Evolutionary conservation across 2,797 vertebrate species (phyloP).

Genomic region (Orientallactaga sibirica): DNA sequence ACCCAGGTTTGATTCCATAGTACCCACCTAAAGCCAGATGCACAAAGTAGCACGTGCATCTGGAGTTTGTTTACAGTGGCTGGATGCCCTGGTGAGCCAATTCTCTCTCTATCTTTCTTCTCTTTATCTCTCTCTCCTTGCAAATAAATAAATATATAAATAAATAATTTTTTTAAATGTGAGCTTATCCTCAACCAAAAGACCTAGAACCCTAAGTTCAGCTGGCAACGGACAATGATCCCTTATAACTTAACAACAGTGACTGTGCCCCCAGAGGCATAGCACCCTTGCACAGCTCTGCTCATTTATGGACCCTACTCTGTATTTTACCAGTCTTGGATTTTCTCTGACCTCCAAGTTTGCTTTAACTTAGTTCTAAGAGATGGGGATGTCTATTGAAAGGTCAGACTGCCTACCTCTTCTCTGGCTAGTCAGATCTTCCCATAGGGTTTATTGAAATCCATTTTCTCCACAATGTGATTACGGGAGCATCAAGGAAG

Average conservation of each 20-base stretch:
- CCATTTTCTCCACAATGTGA: not conserved
- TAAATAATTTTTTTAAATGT: not conserved
- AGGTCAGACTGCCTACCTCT: not conserved
- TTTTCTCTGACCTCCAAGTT: not conserved
- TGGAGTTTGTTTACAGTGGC: too few relatives aligned
- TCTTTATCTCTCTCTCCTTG: too few relatives aligned
- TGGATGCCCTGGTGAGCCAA: too few relatives aligned
- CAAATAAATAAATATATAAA: too few relatives aligned
- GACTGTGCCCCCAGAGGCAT: not conserved
- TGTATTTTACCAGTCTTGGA: not conserved
- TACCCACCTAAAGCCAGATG: too few relatives aligned
- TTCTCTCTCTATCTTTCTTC: too few relatives aligned
- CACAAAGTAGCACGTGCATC: too few relatives aligned
- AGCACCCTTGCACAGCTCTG: not conserved
- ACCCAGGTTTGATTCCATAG: too few relatives aligned
- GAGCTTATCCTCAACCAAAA: not conserved
- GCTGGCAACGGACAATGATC: not conserved
- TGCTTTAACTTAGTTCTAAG: not conserved
- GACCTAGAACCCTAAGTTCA: not conserved
- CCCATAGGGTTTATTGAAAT: not conserved
- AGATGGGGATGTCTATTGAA: not conserved
- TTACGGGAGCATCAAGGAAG: not conserved
- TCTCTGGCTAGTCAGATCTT: not conserved
- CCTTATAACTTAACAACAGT: not conserved
- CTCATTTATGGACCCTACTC: not conserved